phyloP scores from a whole-genome alignment of 1,140 invertebrate genomes.

The Drosophila navojoa region DNA sequence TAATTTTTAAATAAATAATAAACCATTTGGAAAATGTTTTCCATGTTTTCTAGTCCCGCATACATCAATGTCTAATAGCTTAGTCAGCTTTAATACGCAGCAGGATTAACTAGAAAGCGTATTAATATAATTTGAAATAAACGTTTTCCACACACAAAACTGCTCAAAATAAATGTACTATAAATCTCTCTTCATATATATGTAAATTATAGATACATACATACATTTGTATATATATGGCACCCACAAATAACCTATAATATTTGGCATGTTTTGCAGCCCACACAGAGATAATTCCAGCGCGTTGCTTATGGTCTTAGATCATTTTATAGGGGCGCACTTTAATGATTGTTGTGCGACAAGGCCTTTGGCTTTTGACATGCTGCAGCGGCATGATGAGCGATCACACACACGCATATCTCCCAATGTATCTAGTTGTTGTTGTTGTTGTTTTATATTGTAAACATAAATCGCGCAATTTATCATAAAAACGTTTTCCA shows the following conservation, averaged over 20 bases:
- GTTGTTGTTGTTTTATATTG: slow-evolving; percentile 3
- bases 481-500: slow-evolving; percentile 42
- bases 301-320: slow-evolving; percentile 4
- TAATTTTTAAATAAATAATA: background rate
- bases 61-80: slow-evolving; percentile 15
- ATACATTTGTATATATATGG: background rate
- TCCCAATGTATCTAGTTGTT: slow-evolving; percentile 10
- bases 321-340: slow-evolving; percentile 28
- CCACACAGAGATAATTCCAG: slow-evolving; percentile 28
- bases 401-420: slow-evolving; percentile 17
- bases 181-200: background rate
- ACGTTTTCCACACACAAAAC: background rate
- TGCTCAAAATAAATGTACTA: slow-evolving; percentile 14
- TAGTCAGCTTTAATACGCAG: background rate
- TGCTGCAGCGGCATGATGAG: slow-evolving; percentile 19
- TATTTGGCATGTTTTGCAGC: slow-evolving; percentile 27
- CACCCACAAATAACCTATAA: slow-evolving; percentile 26
- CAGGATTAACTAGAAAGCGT: background rate
- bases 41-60: background rate
- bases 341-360: slow-evolving; percentile 26
- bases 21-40: background rate
- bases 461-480: slow-evolving; percentile 47
- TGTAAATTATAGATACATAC: too few species aligned
- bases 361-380: slow-evolving; percentile 27
- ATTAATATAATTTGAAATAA: background rate